Base-by-base conservation (phyloP, 2,113 vertebrate species). In the Noctilio leporinus region DNA sequence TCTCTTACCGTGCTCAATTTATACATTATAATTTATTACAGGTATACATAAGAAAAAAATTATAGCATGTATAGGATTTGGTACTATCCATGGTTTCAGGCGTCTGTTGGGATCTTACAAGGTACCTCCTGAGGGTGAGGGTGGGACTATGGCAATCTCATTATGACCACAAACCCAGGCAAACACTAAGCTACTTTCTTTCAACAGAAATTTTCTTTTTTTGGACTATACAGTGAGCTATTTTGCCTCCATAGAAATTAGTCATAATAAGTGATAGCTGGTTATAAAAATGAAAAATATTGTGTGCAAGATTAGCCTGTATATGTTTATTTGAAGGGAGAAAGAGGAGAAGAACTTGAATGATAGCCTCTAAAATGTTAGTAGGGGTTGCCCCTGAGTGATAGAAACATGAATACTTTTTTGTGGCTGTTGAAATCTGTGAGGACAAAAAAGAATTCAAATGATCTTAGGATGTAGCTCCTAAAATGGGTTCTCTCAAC, bases 341-440 rank as follows among this genome's bases (percentile, higher is more conserved):
- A 75, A 59, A 59, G n/a, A 82, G 20, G 17, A 67, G 17, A 40
- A 92, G 91, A 72, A 51, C 9, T 51, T 82, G 38, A 95, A 65
- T 89, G 28, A 11, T 49, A 28, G 10, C 49, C 26, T 93, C 38
- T 22, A 89, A 72, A 65, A 80, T 81, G 19, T 72, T 70, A 64
- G 33, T 20, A 38, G 40, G 51, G 16, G 22, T 86, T 82, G 53
- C 17, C 8, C 35, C 11, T 77, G 62, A 76, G 26, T n/a, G 16
- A 19, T 80, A 57, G 45, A 90, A 65, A 85, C 89, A 59, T 76
- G 51, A 65, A 3, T 55, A 62, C 2, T 17, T 87, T 73, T 89
- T 67, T 86, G 11, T 43, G 53, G 47, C 30, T 93, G 53, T 95
- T 85, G 28, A 96, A 88, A 89, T 57, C 20, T 93, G 70, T 57